Percentiles rank a stretch among this genome's conserved stretches.
Conservation (phyloP, 1,140 invertebrate species). For the Listronotus oregonensis region DNA sequence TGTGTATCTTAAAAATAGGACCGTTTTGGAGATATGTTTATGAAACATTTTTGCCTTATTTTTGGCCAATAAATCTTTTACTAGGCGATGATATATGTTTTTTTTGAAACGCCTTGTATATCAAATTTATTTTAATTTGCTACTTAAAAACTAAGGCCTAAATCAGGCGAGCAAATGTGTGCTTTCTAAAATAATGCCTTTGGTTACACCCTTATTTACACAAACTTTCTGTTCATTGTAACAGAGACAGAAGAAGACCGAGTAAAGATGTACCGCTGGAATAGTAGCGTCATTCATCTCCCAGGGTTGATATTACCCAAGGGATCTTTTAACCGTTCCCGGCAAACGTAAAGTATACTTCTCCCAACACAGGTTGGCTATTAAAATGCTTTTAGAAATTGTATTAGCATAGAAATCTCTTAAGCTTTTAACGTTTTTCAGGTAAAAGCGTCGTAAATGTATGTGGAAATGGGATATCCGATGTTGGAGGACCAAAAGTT, state of each 20-base stretch:
- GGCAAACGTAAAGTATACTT: conserved; percentile 28
- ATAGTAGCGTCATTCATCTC: conserved; percentile 26
- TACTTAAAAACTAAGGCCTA: no score
- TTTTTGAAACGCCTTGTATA: no score
- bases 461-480: conserved; percentile 8
- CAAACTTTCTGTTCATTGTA: conserved; percentile 4
- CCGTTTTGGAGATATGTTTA: no score
- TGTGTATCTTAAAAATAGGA: no score
- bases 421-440: conserved; percentile 28
- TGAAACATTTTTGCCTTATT: no score
- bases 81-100: no score
- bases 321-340: conserved; percentile 15
- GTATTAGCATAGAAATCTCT: conserved; percentile 34
- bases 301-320: conserved; percentile 20
- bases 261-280: conserved; percentile 19
- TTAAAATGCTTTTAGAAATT: conserved; percentile 34
- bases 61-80: no score
- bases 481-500: not conserved
- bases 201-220: no score
- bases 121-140: no score
- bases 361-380: conserved; percentile 26
- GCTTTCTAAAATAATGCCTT: no score
- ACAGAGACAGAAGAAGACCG: conserved; percentile 9
- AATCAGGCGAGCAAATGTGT: no score
- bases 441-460: conserved; percentile 6